These are phyloP conservation scores for Drosophila koepferae DNA, from an alignment of 2,888 invertebrate genomes.

Conservation along the genomic window DNA sequence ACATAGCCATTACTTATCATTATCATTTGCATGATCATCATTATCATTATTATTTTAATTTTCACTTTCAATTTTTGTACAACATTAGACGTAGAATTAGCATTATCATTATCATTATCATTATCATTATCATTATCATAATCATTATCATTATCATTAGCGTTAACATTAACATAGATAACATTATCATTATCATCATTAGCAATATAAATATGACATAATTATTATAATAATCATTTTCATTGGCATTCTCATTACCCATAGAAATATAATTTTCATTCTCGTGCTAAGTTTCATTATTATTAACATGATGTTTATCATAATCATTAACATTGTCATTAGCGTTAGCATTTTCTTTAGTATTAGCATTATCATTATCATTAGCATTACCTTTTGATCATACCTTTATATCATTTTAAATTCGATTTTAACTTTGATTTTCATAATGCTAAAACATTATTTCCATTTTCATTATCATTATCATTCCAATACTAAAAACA, in stretches of 20 bases:
- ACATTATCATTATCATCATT: background rate
- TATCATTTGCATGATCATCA: background rate
- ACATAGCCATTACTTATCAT: too few species aligned
- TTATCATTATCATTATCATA: too few species aligned
- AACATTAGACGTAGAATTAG: background rate
- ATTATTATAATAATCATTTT: too few species aligned
- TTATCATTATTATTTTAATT: too few species aligned
- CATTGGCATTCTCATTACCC: background rate
- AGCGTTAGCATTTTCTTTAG: background rate
- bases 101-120: too few species aligned
- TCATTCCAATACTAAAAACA: background rate
- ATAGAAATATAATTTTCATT: background rate
- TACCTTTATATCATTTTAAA: background rate
- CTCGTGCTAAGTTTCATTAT: background rate
- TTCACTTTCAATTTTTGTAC: too few species aligned
- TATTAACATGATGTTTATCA: too few species aligned
- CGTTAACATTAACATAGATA: background rate
- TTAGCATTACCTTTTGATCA: background rate
- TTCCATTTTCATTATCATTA: background rate
- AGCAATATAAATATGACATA: background rate
- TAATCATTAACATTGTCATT: background rate
- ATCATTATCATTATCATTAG: background rate
- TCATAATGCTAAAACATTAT: background rate
- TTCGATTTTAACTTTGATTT: background rate
- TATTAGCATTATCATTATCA: background rate